Evolutionary conservation across 2,797 vertebrate species (phyloP).

Genomic region (Enteromius fasciolatus): DNA sequence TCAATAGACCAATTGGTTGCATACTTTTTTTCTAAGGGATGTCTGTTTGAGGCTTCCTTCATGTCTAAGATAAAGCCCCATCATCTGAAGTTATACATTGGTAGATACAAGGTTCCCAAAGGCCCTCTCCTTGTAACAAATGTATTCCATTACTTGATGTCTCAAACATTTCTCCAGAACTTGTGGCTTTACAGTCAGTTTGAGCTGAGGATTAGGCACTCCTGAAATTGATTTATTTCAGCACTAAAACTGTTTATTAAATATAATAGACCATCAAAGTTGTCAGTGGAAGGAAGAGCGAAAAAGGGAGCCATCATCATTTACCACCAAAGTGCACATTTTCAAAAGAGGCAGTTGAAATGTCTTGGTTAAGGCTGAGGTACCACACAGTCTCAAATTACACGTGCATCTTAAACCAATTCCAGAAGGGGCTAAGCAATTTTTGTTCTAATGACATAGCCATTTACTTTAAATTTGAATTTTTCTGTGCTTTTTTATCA

Average conservation of each 20-base stretch:
- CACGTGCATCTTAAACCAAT: conserved; percentile 59
- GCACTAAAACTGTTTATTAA: conserved; percentile 81
- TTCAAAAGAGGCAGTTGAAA: conserved; percentile 67
- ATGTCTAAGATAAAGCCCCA: conserved; percentile 43
- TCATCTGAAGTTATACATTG: conserved; percentile 57
- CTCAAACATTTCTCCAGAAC: conserved; percentile 77
- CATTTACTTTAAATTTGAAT: conserved; percentile 26
- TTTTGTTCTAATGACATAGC: conserved; percentile 32
- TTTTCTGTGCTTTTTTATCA: not conserved
- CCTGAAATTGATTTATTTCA: conserved; percentile 82
- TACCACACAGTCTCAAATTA: conserved; percentile 71
- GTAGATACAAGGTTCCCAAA: conserved; percentile 64
- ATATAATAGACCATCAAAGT: conserved; percentile 85
- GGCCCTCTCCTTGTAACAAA: conserved; percentile 70
- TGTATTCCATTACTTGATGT: conserved; percentile 79
- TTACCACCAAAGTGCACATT: conserved; percentile 68
- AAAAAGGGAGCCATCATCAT: conserved; percentile 60
- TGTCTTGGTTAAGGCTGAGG: conserved; percentile 67
- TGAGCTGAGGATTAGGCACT: conserved; percentile 75
- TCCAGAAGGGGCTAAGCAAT: conserved; percentile 65
- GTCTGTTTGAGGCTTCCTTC: not conserved
- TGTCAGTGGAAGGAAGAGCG: conserved; percentile 70
- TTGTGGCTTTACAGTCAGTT: conserved; percentile 79
- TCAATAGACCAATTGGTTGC: not conserved
- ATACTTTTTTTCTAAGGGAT: too few species aligned